Evolutionary conservation across 2,797 vertebrate species (phyloP).

Genomic region (Syngnathus acus): DNA sequence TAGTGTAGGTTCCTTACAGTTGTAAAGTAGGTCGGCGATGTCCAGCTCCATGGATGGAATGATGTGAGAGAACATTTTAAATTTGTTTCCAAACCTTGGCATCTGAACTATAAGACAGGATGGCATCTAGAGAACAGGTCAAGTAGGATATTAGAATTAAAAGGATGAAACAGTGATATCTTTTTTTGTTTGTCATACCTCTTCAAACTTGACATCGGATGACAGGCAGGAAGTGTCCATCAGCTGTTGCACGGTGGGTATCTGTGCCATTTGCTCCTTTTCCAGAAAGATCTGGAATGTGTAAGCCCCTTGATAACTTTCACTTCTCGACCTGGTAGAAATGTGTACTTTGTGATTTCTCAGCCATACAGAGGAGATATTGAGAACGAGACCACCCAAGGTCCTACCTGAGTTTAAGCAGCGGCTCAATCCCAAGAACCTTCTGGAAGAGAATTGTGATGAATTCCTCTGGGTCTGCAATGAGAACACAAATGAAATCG

Average conservation of each 20-base stretch:
- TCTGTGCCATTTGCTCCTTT: constrained; percentile 58
- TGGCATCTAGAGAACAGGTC: constrained; percentile 56
- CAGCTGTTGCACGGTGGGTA: constrained; percentile 74
- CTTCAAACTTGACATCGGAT: constrained; percentile 72
- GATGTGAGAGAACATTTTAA: constrained; percentile 77
- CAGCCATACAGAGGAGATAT: background rate
- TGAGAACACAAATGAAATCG: constrained; percentile 3
- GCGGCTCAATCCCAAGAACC: constrained; percentile 66
- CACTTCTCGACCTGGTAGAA: constrained; percentile 53
- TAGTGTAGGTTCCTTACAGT: constrained; percentile 53
- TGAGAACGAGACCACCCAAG: background rate
- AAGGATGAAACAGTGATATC: background rate
- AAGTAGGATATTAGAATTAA: background rate
- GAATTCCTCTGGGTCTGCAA: constrained; percentile 77
- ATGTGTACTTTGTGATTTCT: background rate
- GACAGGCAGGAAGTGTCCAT: constrained; percentile 73
- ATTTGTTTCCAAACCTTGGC: constrained; percentile 79
- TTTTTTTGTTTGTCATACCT: constrained; percentile 40
- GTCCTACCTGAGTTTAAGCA: constrained; percentile 72
- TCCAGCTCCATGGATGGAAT: constrained; percentile 75
- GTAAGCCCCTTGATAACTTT: constrained; percentile 65
- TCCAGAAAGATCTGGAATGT: constrained; percentile 78
- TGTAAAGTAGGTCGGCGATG: constrained; percentile 72
- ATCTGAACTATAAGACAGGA: constrained; percentile 76
- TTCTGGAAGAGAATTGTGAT: constrained; percentile 71